Base-by-base conservation (phyloP, 2,797 vertebrate species). In the Cetoscarus ocellatus region DNA sequence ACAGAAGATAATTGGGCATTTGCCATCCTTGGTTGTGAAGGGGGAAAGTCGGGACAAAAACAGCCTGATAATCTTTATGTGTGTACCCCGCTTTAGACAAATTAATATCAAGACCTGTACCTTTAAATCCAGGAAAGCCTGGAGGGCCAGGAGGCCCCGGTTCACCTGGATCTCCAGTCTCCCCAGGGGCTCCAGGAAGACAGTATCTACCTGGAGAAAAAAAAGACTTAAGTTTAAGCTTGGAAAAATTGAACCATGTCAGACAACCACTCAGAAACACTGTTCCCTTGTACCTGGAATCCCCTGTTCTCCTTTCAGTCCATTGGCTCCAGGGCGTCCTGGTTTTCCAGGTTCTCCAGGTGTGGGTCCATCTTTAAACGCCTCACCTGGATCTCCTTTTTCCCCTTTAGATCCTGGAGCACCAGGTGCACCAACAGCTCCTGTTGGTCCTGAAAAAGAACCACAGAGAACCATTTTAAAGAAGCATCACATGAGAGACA, bases 281-380 rank as follows among this genome's bases (percentile, higher is more conserved):
- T 40, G 6, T 15, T 55, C 3, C 39, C 1, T 36, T 15, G 6
- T 80, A 92, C 92, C 92, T 88, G 90, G 84, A 35, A 3, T 17
- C 10, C 94, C 94, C 1, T 62, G 80, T 14, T 79, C 42, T 66
- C 94, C 94, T 75, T 88, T 93, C 0, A 3, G 40, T n/a, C 94
- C 94, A 57, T 19, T 64, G 8, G 8, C 0, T 57, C 94, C 94
- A 0, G 8, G 67, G 0, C 0, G 1, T 43, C 93, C 94, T 19
- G 58, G 65, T 64, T 80, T 82, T 42, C 94, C 94, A 51, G 81
- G 82, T 61, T 89, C 76, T 77, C 93, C 93, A 35, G 64, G 78
- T 34, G 40, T 42, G 6, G 61, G 54, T 40, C 2, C 19, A 0
- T 69, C 40, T 27, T 1, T 11, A 39, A 52, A 74, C 9, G 45